Percentiles rank a stretch among this genome's conserved stretches.
Evolutionary conservation across 2,797 vertebrate genomes (phyloP).

Genomic region (Ataeniobius toweri): DNA sequence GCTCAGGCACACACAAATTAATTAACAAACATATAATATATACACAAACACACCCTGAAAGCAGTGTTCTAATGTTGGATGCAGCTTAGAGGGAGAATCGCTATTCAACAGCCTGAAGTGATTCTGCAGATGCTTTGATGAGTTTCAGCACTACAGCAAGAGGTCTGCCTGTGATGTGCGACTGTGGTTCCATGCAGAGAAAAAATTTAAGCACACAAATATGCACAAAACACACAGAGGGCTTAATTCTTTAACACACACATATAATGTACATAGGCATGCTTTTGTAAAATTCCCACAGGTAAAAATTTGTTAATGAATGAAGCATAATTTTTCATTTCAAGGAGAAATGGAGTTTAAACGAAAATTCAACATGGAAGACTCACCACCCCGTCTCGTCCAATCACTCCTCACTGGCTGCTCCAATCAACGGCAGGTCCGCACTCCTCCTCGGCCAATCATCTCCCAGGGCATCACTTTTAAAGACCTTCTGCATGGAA

Average conservation of each 20-base stretch:
- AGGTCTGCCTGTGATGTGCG: conserved; percentile 35
- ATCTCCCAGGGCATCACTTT: too few relatives aligned
- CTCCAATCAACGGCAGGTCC: too few relatives aligned
- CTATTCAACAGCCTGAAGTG: conserved; percentile 47
- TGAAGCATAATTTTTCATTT: neutral
- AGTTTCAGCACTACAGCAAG: conserved; percentile 28
- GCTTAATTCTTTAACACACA: conserved; percentile 3
- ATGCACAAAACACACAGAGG: conserved; percentile 7
- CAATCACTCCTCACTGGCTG: too few relatives aligned
- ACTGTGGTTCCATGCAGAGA: conserved; percentile 19
- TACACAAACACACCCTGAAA: conserved; percentile 11
- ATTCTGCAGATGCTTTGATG: conserved; percentile 63
- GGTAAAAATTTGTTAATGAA: neutral
- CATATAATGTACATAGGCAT: neutral
- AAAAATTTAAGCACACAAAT: conserved; percentile 7
- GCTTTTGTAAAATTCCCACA: neutral
- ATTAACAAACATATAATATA: neutral
- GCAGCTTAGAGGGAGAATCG: conserved; percentile 22
- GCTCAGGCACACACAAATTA: conserved; percentile 1
- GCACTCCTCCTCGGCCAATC: too few relatives aligned
- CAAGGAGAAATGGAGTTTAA: neutral
- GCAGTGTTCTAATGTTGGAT: conserved; percentile 9
- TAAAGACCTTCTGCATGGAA: too few relatives aligned
- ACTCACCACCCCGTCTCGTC: too few relatives aligned
- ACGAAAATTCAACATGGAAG: too few relatives aligned